Conservation (phyloP, 2,797 vertebrate species). For the Lithobates sylvaticus region DNA sequence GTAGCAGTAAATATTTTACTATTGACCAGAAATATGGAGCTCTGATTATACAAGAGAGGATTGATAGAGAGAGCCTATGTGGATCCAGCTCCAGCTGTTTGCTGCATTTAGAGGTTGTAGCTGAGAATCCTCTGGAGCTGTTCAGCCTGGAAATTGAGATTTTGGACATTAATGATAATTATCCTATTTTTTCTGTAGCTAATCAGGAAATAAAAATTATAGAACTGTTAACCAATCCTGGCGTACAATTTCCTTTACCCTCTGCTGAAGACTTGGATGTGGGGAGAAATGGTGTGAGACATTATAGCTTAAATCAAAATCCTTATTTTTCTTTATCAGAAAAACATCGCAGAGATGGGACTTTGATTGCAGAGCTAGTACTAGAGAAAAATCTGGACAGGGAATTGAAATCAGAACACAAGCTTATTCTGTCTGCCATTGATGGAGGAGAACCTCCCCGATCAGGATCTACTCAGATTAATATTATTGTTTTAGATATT, state of each 20-base stretch:
- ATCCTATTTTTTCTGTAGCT: slow-evolving; percentile 77
- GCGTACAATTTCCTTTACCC: slow-evolving; percentile 74
- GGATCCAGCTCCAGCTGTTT: slow-evolving; percentile 82
- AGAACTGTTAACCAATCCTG: slow-evolving; percentile 73
- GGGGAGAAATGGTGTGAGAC: slow-evolving; percentile 11
- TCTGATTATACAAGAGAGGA: slow-evolving; percentile 86
- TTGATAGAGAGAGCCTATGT: slow-evolving; percentile 91
- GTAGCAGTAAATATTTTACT: slow-evolving; percentile 84
- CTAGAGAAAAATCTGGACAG: slow-evolving; percentile 34
- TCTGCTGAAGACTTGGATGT: slow-evolving; percentile 42
- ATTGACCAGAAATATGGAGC: slow-evolving; percentile 83
- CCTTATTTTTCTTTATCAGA: slow-evolving; percentile 76
- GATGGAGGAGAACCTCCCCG: slow-evolving; percentile 82
- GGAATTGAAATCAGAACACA: slow-evolving; percentile 69
- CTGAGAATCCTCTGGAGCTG: slow-evolving; percentile 78
- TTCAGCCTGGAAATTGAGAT: slow-evolving; percentile 67
- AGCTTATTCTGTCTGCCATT: slow-evolving; percentile 79
- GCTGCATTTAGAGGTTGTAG: slow-evolving; percentile 84
- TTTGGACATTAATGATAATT: slow-evolving; percentile 72
- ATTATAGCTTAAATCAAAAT: slow-evolving; percentile 78
- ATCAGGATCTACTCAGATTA: slow-evolving; percentile 80
- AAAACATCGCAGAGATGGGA: slow-evolving; percentile 63
- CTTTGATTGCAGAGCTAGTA: slow-evolving; percentile 20
- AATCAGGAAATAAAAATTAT: slow-evolving; percentile 82
- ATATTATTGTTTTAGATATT: slow-evolving; percentile 81